These are phyloP conservation scores for Passer domesticus DNA, from an alignment of 2,113 vertebrate species.

Conservation along the genomic window DNA sequence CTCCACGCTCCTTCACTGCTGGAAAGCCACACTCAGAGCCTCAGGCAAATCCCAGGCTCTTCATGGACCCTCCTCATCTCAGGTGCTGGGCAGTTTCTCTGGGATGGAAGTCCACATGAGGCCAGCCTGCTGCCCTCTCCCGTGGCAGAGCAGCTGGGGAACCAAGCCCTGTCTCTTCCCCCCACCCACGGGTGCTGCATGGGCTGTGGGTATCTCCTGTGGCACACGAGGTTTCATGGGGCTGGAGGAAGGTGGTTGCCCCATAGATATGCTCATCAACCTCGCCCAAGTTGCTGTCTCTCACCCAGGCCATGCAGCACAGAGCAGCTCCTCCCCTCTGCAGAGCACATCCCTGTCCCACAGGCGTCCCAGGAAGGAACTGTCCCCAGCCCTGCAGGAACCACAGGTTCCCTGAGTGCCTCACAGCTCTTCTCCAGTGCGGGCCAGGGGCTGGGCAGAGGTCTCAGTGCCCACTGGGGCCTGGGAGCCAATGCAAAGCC, in stretches of 20 bases:
- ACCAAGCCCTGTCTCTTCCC: accelerated
- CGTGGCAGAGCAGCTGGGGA: not conserved
- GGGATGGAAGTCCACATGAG: not conserved
- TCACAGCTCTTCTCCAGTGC: not conserved
- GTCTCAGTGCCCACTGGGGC: not conserved
- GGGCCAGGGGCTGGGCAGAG: not conserved
- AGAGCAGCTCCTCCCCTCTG: not conserved
- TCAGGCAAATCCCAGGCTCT: not conserved
- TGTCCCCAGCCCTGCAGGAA: not conserved
- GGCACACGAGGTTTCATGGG: not conserved
- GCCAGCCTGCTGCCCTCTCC: not conserved
- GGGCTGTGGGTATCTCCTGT: not conserved
- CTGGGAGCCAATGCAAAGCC: not conserved
- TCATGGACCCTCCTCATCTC: not conserved
- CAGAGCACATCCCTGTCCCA: not conserved
- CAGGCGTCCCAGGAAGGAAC: not conserved
- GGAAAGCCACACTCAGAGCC: not conserved
- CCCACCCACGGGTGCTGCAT: accelerated
- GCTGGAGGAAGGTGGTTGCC: not conserved
- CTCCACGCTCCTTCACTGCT: not conserved
- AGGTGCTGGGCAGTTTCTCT: not conserved
- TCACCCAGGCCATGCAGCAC: not conserved
- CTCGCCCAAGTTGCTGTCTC: not conserved
- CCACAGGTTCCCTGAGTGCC: not conserved
- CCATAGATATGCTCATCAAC: accelerated